Conservation (phyloP, 2,113 vertebrate genomes). For the Rhea pennata region DNA sequence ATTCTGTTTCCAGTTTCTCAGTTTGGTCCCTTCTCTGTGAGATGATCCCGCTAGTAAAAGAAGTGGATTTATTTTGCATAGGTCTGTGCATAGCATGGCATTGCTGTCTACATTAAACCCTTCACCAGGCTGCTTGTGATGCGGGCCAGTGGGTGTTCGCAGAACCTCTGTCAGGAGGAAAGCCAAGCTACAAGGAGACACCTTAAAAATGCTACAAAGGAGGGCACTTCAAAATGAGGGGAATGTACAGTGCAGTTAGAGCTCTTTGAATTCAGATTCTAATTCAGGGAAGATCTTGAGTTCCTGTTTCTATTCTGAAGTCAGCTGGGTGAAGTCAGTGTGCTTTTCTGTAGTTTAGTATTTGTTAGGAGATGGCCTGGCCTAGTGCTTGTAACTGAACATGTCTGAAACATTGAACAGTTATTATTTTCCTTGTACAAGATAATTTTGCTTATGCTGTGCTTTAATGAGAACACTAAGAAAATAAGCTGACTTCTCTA, state of each 20-base stretch:
- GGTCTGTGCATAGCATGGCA: neutral
- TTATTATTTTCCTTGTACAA: neutral
- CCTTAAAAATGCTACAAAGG: neutral
- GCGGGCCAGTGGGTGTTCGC: neutral
- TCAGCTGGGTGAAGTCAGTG: neutral
- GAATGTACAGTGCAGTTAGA: neutral
- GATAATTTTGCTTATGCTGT: neutral
- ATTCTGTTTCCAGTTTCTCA: conserved; percentile 69
- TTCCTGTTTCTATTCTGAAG: neutral
- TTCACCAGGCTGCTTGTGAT: neutral
- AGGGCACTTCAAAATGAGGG: neutral
- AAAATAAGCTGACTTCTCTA: neutral
- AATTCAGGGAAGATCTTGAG: neutral
- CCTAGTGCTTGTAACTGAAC: neutral
- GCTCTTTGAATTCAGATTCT: neutral
- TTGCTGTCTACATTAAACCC: neutral
- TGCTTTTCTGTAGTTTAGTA: neutral
- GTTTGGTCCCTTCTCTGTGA: conserved; percentile 74
- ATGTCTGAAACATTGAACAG: neutral
- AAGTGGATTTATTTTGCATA: neutral
- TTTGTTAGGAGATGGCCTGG: neutral
- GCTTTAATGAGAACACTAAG: neutral
- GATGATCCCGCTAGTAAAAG: conserved; percentile 82
- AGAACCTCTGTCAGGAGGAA: neutral
- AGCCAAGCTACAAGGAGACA: too few species aligned